Base-by-base conservation (phyloP, 1,140 invertebrate genomes). In the Carcinoscorpius rotundicauda region DNA sequence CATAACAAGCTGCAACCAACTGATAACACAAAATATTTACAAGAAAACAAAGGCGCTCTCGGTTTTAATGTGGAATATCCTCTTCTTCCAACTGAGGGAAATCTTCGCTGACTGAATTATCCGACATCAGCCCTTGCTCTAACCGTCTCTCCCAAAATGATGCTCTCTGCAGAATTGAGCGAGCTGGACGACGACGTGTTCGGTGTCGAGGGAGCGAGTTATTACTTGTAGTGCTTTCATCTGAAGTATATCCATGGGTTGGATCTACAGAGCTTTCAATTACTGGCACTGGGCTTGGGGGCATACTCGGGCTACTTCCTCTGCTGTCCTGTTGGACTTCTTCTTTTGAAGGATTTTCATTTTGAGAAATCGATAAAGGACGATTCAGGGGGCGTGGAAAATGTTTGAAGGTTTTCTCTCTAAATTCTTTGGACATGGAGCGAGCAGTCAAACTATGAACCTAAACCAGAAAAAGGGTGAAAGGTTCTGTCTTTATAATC, bases 361-460 rank as follows among this genome's bases (percentile, higher is more conserved):
- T 29, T 29, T 29, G 29, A 29, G 29, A 29, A 55, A 73, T 57
- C 62, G 66, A 71, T 49, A 71, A 66, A 55, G 72, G 72, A 10
- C 68, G 64, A 65, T 75, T 74, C n/a, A 72, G 61, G 50, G 66
- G 67, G 49, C 68, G 60, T 0, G 73, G 71, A 50, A 72, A 57
- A 50, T 72, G 70, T 49, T 62, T 64, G 49, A 70, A 64, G 8
- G 88, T 76, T 62, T 84, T 84, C 69, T 89, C 85, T 51, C 86
- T 79, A 71, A 89, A 87, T 76, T 88, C 83, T 71, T 81, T 84
- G 2, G 87, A 85, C 52, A 91, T 80, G 68, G 85, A 88, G 70
- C 88, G 80, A n/a, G 87, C 88, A 50, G 88, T 91, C 69, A 91
- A 75, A 77, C 87, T 89, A 74, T 89, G 86, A 75, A 89, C 85